These are phyloP conservation scores for Oreortyx pictus DNA, from an alignment of 2,797 vertebrate genomes.

Conservation along the genomic window DNA sequence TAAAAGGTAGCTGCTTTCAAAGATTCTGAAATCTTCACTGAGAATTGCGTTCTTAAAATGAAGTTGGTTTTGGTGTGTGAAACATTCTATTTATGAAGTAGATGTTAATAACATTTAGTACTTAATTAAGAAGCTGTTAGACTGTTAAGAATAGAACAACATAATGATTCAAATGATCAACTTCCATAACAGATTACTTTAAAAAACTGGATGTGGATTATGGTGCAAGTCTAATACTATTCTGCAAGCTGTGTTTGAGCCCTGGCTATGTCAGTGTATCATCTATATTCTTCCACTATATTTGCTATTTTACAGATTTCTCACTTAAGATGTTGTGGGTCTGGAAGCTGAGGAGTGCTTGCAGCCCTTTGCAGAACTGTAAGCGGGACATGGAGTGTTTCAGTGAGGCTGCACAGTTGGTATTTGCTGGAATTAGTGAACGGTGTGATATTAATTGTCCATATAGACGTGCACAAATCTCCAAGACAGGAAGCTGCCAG, in stretches of 20 bases:
- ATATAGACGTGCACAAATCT: not conserved
- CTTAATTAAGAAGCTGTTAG: not conserved
- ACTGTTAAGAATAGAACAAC: not conserved
- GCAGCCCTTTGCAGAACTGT: not conserved
- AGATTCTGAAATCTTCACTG: not conserved
- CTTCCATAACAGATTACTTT: not conserved
- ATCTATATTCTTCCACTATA: not conserved
- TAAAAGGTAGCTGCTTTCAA: not conserved
- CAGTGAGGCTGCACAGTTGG: accelerated
- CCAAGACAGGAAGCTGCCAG: not conserved
- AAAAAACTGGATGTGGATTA: not conserved
- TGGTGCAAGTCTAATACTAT: not conserved
- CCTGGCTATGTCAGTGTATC: not conserved
- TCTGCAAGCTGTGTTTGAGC: not conserved
- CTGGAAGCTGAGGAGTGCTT: not conserved
- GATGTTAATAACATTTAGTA: not conserved
- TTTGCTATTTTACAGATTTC: not conserved
- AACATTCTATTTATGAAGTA: not conserved
- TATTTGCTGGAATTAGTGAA: not conserved
- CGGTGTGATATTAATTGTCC: not conserved
- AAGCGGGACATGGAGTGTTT: not conserved
- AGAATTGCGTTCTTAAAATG: not conserved
- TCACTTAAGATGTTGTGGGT: not conserved
- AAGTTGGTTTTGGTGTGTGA: not conserved
- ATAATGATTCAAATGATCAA: not conserved